A percentile compares a stretch with the other conserved stretches of the same genome.
These are phyloP conservation scores for Lochmaea crataegi DNA, from an alignment of 2,888 invertebrate genomes.

Conservation along the genomic window DNA sequence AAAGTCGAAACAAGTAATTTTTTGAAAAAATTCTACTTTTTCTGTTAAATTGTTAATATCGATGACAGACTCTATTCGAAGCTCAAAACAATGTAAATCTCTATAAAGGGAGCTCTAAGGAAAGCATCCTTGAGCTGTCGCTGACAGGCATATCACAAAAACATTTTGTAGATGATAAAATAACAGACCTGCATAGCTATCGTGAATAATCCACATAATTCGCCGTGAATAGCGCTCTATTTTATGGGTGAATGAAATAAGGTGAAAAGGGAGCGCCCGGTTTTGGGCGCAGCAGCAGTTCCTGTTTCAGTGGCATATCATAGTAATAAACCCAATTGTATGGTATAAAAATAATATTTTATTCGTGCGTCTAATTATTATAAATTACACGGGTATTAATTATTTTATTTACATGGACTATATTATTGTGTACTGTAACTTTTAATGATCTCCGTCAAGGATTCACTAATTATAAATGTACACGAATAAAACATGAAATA, in stretches of 20 bases:
- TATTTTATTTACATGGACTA: not conserved
- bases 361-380: not conserved
- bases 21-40: no score
- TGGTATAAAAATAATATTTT: not conserved
- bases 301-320: slow-evolving; percentile 12
- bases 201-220: slow-evolving; percentile 3
- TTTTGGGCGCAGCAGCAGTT: slow-evolving; percentile 15
- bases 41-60: no score
- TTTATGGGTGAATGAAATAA: not conserved
- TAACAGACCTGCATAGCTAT: not conserved
- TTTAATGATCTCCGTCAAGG: not conserved
- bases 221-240: slow-evolving; percentile 1
- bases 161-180: not conserved
- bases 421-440: not conserved
- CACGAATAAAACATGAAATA: no score
- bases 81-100: no score
- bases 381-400: not conserved
- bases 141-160: no score
- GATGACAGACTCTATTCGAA: no score
- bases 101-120: no score
- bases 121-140: no score
- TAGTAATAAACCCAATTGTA: not conserved
- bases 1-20: no score
- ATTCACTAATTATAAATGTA: not conserved
- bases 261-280: slow-evolving; percentile 9